Base-by-base conservation (phyloP, 1,140 invertebrate genomes). In the Macrobrachium nipponense region DNA sequence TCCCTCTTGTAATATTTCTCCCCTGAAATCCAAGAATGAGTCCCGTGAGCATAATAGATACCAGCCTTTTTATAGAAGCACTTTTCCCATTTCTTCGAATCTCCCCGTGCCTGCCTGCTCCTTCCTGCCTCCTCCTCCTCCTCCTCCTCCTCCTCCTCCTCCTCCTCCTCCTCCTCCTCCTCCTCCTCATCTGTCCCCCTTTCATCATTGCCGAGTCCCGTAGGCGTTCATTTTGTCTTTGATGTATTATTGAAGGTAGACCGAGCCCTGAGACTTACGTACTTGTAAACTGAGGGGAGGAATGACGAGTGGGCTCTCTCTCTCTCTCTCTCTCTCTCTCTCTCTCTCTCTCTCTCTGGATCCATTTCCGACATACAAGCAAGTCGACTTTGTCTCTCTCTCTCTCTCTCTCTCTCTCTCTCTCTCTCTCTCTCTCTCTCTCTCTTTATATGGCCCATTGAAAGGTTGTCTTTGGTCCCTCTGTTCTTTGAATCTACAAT, bases 321-420 rank as follows among this genome's bases (percentile, higher is more conserved):
- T 17, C 61, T 62, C 61, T 62, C 61, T 62, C 61, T 62, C 61
- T 72, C 61, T 62, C 61, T 62, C 61, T 62, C 61, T 62, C 61
- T 62, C 61, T 62, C 61, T 62, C 61, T 62, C 61, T 62, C 61
- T 62, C 64, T 14, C 11, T 14, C 11, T 66, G 5, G 1, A 5
- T 17, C 64, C 23, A n/a, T 66, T 27, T 66, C 64, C 23, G 17
- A 18, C 20, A 5, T 43, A 23, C 43, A 11, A 10, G 20, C 43
- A 27, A 20, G 14, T 7, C 11, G 20, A 8, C 43, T 17, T 43
- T 14, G 5, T 27, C 27, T n/a, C 72, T 43, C 27, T 18, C 70
- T 73, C 70, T 51, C 72, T 75, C 23, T 51, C 12, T 23, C 61
- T 62, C 61, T 62, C 61, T 62, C 61, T 62, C 61, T 62, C 61